A percentile compares a stretch with the other conserved stretches of the same genome.
Conservation (phyloP, 1,140 invertebrate genomes). For the Phymastichus coffea region DNA sequence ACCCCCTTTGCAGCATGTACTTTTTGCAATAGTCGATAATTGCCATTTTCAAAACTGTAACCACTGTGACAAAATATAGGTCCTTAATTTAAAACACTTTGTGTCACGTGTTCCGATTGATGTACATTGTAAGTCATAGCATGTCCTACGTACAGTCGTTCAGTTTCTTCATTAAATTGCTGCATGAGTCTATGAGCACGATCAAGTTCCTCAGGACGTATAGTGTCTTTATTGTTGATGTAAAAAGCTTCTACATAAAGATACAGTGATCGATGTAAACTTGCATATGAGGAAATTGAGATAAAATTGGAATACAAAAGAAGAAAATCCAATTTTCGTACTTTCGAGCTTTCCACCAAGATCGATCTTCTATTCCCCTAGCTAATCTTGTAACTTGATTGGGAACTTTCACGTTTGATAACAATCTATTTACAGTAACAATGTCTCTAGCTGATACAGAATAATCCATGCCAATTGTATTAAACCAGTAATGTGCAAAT, state of each 20-base stretch:
- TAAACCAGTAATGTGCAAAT: slow-evolving; percentile 26
- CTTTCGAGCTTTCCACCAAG: slow-evolving; percentile 20
- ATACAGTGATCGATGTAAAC: slow-evolving; percentile 20
- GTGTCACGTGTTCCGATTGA: slow-evolving; percentile 22
- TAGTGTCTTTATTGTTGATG: not conserved
- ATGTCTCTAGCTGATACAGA: not conserved
- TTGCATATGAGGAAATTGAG: not conserved
- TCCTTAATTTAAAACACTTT: slow-evolving; percentile 26
- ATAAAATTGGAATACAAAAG: slow-evolving; percentile 25
- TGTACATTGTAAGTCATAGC: slow-evolving; percentile 31
- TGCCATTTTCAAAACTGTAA: slow-evolving; percentile 27
- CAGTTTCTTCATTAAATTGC: slow-evolving; percentile 1
- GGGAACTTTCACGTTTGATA: slow-evolving; percentile 18
- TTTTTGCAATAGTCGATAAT: slow-evolving; percentile 19
- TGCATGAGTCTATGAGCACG: not conserved
- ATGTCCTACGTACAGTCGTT: slow-evolving; percentile 12
- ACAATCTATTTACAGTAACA: not conserved
- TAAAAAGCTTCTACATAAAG: slow-evolving; percentile 19
- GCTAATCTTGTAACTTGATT: slow-evolving; percentile 21
- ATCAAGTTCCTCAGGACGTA: not conserved
- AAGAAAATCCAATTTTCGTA: slow-evolving; percentile 28
- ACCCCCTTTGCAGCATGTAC: slow-evolving; percentile 31
- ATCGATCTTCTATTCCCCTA: slow-evolving; percentile 1
- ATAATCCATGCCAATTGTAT: not conserved
- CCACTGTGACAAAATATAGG: slow-evolving; percentile 24